Evolutionary conservation across 2,888 invertebrate genomes (phyloP).

Genomic region (Noctuana brunneofusca): DNA sequence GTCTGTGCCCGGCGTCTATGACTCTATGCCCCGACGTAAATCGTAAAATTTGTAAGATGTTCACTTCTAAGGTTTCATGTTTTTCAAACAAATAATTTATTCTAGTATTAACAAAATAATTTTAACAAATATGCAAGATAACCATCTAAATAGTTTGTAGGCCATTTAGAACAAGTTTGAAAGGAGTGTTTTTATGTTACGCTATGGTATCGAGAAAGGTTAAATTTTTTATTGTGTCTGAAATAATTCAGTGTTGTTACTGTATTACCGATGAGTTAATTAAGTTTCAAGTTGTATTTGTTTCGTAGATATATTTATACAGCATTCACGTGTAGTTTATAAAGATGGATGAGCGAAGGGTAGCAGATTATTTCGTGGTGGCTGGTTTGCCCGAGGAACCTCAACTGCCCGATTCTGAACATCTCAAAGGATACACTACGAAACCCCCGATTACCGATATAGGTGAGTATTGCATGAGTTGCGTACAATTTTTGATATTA

Average conservation of each 20-base stretch:
- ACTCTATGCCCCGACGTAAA: constrained; percentile 13
- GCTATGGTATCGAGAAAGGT: constrained; percentile 39
- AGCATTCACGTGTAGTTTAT: constrained; percentile 42
- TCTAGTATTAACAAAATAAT: constrained; percentile 37
- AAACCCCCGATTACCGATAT: constrained; percentile 98
- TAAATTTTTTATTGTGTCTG: constrained; percentile 44
- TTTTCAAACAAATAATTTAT: constrained; percentile 45
- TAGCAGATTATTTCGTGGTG: constrained; percentile 99
- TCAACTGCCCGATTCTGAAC: constrained; percentile 90
- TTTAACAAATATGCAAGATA: constrained; percentile 36
- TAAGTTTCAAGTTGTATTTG: constrained; percentile 38
- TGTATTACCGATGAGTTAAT: constrained; percentile 35
- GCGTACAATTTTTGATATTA: background rate
- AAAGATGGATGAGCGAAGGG: constrained; percentile 92
- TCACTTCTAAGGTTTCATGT: constrained; percentile 64
- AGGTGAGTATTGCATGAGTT: constrained; percentile 70
- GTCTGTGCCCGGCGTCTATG: too few species aligned
- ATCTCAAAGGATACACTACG: constrained; percentile 90
- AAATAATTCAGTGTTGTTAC: constrained; percentile 41
- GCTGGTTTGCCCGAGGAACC: constrained; percentile 95
- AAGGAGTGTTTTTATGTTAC: constrained; percentile 34
- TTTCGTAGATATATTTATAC: constrained; percentile 48
- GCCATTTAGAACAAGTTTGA: constrained; percentile 19
- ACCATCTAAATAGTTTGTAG: constrained; percentile 7
- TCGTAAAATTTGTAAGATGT: constrained; percentile 48